These are phyloP conservation scores for Caranx melampygus DNA, from an alignment of 2,113 vertebrate species.

Conservation along the genomic window DNA sequence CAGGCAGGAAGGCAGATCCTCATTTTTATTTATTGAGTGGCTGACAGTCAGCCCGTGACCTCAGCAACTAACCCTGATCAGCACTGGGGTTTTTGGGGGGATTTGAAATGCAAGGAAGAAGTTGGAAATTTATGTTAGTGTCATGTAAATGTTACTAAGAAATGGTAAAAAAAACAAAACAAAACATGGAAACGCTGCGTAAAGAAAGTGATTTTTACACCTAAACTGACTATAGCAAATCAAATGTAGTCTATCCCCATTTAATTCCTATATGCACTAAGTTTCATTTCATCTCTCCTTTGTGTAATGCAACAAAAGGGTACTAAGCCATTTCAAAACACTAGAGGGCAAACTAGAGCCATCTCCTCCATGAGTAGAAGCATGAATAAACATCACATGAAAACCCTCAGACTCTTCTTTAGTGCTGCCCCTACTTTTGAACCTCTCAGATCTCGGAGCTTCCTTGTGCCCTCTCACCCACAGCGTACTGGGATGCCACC, in stretches of 20 bases:
- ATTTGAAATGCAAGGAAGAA: constrained; percentile 4
- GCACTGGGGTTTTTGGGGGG: background rate
- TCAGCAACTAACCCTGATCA: background rate
- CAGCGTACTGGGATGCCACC: constrained; percentile 86
- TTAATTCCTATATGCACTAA: background rate
- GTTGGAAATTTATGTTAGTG: background rate
- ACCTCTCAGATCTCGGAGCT: background rate
- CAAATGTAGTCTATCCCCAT: background rate
- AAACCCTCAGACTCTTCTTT: too few species aligned
- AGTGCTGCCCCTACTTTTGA: background rate
- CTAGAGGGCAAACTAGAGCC: constrained; percentile 30
- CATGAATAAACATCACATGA: background rate
- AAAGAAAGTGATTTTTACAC: background rate
- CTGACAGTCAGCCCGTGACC: constrained; percentile 26
- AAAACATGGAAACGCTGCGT: background rate
- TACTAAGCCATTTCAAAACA: constrained; percentile 9
- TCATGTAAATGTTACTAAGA: background rate
- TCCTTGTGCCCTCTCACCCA: background rate
- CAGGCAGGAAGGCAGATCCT: background rate
- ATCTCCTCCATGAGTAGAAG: background rate
- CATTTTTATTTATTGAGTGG: constrained; percentile 36
- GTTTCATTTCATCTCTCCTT: background rate
- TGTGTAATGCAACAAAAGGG: background rate
- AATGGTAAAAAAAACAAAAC: background rate
- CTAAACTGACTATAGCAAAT: background rate